Evolutionary conservation across 2,113 vertebrate species (phyloP).

Genomic region (Ailuropoda melanoleuca): DNA sequence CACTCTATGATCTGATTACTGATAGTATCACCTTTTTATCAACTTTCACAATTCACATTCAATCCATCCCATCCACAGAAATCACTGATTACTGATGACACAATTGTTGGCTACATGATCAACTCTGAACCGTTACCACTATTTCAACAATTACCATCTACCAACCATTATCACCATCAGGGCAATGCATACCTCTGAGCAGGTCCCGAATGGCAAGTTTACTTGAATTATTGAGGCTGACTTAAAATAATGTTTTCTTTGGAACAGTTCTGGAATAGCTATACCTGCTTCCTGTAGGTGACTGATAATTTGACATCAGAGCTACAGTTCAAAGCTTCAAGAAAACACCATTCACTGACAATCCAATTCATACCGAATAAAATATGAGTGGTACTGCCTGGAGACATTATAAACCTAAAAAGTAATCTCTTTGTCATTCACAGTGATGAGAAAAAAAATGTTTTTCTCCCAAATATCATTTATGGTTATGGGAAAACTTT

Average conservation of each 20-base stretch:
- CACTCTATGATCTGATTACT: neutral
- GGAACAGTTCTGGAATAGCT: neutral
- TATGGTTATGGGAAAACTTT: neutral
- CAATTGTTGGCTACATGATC: neutral
- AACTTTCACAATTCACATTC: neutral
- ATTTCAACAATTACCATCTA: neutral
- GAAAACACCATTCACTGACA: neutral
- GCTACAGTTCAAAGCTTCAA: neutral
- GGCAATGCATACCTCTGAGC: neutral
- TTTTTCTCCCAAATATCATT: neutral
- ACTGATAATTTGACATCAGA: neutral
- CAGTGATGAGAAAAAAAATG: neutral
- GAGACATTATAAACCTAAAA: neutral
- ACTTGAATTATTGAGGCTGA: neutral
- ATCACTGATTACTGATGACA: neutral
- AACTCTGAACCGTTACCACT: neutral
- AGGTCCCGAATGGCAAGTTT: neutral
- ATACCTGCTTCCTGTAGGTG: neutral
- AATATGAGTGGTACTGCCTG: neutral
- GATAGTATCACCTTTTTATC: neutral
- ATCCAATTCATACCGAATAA: neutral
- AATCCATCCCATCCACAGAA: neutral
- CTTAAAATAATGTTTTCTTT: neutral
- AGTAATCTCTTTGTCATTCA: neutral
- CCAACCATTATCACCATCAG: neutral